Evolutionary conservation across 2,113 vertebrate species (phyloP), one percentile per base, ranked within the genome.

Genomic region (Parus major): DNA sequence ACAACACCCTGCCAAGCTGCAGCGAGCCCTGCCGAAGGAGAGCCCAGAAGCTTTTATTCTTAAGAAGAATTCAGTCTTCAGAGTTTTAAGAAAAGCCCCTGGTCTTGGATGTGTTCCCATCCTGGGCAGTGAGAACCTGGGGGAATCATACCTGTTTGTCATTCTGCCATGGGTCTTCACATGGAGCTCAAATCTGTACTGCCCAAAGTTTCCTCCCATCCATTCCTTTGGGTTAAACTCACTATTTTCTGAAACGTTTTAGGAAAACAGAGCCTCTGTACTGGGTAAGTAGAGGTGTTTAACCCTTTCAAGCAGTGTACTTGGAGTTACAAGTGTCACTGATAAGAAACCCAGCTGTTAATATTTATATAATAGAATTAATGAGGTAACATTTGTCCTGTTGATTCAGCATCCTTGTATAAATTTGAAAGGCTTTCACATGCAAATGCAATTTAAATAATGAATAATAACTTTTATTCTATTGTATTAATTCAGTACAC

Each of bases 71-170:
- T 65, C 1, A 1, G 24, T 29, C 39, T 77, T 79, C 13, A 0
- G 2, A 71, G 31, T 33, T 33, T 68, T 42, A 92, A 75, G 71
- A 70, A 63, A 80, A 85, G 31, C 19, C 22, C 52, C 46, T 3
- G 0, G 2, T n/a, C 12, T 53, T 81, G 59, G 46, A 53, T 52
- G 3, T 3, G 5, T 29, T 44, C 35, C 60, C 22, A 12, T 36
- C 27, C 44, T 46, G 63, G 8, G 70, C 4, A 1, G 10, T 8
- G 82, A 0, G 0, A 77, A 59, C 16, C 63, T 39, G 24, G 77
- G 61, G 46, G 64, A 78, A 75, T 52, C 44, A 3, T 68, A 69
- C 47, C 44, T 53, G 52, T 18, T 55, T 12, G 42, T 46, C 24
- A 55, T 73, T 82, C 83, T 91, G 60, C 20, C 4, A 0, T 8